A percentile compares a stretch with the other conserved stretches of the same genome.
Conservation (phyloP, 2,888 invertebrate species). For the Microchrysa polita region DNA sequence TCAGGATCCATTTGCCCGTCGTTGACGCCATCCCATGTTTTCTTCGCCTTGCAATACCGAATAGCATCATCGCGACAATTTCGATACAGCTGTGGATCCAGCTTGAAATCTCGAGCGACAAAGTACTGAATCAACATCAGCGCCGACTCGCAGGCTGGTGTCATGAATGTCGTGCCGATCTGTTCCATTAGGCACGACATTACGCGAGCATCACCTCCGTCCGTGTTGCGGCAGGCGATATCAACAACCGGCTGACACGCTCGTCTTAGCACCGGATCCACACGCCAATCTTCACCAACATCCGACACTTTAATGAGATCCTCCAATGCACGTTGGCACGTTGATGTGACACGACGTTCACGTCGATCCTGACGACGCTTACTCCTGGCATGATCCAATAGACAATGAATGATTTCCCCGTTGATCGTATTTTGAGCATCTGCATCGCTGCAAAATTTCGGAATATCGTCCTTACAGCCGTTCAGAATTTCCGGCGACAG, state of each 20-base stretch:
- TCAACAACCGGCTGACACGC: slow-evolving; percentile 89
- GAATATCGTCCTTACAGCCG: slow-evolving; percentile 86
- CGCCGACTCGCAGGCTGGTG: slow-evolving; percentile 87
- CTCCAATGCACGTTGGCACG: slow-evolving; percentile 83
- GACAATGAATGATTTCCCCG: slow-evolving; percentile 92
- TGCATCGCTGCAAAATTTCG: slow-evolving; percentile 76
- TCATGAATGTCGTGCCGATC: slow-evolving; percentile 85
- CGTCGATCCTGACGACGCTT: slow-evolving; percentile 66
- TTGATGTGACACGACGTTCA: slow-evolving; percentile 70
- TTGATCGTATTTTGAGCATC: slow-evolving; percentile 68
- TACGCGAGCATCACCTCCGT: slow-evolving; percentile 81
- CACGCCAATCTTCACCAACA: slow-evolving; percentile 94
- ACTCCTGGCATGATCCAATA: slow-evolving; percentile 87
- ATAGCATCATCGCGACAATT: slow-evolving; percentile 90
- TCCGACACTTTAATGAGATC: slow-evolving; percentile 85
- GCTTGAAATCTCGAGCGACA: slow-evolving; percentile 91
- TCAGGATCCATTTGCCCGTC: slow-evolving; percentile 75
- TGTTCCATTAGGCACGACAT: slow-evolving; percentile 96
- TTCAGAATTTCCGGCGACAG: slow-evolving; percentile 93
- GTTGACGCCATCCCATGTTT: slow-evolving; percentile 76
- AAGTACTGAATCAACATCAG: slow-evolving; percentile 97
- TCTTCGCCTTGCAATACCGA: slow-evolving; percentile 80
- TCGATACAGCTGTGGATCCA: slow-evolving; percentile 87
- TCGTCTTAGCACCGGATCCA: slow-evolving; percentile 88
- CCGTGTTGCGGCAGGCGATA: slow-evolving; percentile 76